These are phyloP conservation scores for Melinopterus prodromus DNA, from an alignment of 2,888 invertebrate genomes.

Conservation along the genomic window DNA sequence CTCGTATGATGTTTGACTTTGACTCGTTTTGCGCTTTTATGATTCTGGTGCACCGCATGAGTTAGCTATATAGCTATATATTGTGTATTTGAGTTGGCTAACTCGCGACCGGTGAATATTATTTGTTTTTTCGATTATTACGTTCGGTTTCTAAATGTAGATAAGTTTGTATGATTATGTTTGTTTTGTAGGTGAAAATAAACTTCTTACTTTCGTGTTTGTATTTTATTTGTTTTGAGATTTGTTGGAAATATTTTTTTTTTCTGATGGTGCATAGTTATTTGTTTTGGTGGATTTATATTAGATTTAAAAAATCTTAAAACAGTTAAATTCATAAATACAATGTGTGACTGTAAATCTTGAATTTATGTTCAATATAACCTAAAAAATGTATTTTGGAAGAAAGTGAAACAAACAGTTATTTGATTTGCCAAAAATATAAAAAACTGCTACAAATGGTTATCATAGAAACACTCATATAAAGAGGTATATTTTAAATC, in stretches of 20 bases:
- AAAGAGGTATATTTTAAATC: too few relatives aligned
- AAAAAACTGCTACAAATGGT: too few relatives aligned
- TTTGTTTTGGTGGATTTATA: not conserved
- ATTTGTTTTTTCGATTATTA: not conserved
- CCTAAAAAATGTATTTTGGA: too few relatives aligned
- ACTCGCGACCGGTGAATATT: not conserved
- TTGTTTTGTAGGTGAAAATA: not conserved
- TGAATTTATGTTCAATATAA: too few relatives aligned
- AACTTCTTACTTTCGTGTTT: slow-evolving; percentile 10
- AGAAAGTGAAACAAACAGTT: too few relatives aligned
- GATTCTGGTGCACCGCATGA: not conserved
- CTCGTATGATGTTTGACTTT: not conserved
- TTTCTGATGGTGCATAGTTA: not conserved
- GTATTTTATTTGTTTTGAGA: not conserved
- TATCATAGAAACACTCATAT: too few relatives aligned
- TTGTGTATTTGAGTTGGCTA: not conserved
- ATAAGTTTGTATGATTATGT: not conserved
- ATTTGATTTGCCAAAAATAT: too few relatives aligned
- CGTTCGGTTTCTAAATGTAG: not conserved
- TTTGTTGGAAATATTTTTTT: not conserved
- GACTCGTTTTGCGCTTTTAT: not conserved
- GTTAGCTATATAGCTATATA: not conserved
- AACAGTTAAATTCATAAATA: not conserved
- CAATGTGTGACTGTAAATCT: too few relatives aligned
- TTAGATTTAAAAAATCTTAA: not conserved